Base-by-base conservation (phyloP, 2,113 vertebrate genomes). In the Apodemus sylvaticus region DNA sequence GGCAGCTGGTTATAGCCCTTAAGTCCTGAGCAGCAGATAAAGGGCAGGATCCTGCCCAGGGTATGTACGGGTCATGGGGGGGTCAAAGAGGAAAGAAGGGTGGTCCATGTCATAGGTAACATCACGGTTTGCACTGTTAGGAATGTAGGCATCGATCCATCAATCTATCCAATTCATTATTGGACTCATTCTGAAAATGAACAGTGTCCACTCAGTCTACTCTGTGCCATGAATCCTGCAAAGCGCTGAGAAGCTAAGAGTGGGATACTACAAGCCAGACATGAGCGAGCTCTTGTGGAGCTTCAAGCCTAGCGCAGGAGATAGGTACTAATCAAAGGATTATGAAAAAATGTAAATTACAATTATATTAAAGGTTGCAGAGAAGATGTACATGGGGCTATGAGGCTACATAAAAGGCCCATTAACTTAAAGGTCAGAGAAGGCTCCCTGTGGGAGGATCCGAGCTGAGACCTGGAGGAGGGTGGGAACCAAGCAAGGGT, bases 331-430 rank as follows among this genome's bases (percentile, higher is more conserved):
- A 93, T 85, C 53, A 86, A 71, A 77, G 60, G 89, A 86, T 77
- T 81, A 96, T 4, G 66, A 91, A 90, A 86, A 83, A 85, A 78
- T 29, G 39, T 79, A 83, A 90, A 64, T 16, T 20, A 71, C 39
- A 66, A 39, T 39, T 55, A 29, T 20, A 0, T 16, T 68, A 31
- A 31, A 89, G 48, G 20, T 48, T 58, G n/a, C 14, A 39, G 62
- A 89, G 93, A 86, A 78, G 45, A 90, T 34, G 60, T 55, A 55
- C 76, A 8, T 42, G 45, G 74, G 36, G 26, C n/a, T 29, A 48
- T 20, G 48, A 88, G 82, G 62, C 62, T 58, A 60, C 29, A 60
- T 24, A n/a, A 60, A 85, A 92, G 31, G 86, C 26, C 81, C 68
- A 74, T 36, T 79, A 71, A 71, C 60, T 77, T 48, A 36, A 70